Evolutionary conservation across 2,797 vertebrate species (phyloP).

Genomic region (Mormyrops boulengeri): DNA sequence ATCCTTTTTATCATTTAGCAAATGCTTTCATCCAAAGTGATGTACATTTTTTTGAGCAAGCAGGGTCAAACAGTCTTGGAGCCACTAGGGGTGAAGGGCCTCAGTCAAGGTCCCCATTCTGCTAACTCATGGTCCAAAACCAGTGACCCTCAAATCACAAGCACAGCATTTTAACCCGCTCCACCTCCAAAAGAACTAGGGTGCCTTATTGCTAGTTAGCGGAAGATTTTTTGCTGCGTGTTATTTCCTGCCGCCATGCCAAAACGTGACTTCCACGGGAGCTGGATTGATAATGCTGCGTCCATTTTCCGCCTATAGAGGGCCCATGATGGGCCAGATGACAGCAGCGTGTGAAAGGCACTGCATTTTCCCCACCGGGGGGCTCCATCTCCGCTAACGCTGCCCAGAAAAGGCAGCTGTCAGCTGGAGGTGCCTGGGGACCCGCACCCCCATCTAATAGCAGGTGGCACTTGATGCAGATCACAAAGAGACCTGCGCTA

Average conservation of each 20-base stretch:
- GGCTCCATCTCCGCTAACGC: not conserved
- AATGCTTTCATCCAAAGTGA: not conserved
- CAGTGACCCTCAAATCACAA: not conserved
- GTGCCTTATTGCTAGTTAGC: not conserved
- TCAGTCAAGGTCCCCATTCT: not conserved
- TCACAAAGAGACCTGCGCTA: slow-evolving; percentile 52
- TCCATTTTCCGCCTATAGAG: not conserved
- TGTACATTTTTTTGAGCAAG: not conserved
- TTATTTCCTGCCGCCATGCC: not conserved
- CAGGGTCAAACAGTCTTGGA: not conserved
- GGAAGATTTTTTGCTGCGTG: not conserved
- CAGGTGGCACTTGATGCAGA: slow-evolving; percentile 31
- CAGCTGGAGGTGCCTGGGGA: slow-evolving; percentile 60
- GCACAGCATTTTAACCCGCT: not conserved
- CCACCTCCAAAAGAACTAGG: not conserved
- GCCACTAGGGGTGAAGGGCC: not conserved
- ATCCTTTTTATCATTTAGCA: not conserved
- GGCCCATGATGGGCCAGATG: slow-evolving; percentile 2
- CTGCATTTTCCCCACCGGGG: slow-evolving; percentile 35
- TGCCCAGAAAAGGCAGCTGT: slow-evolving; percentile 49
- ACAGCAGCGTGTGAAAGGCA: slow-evolving; percentile 37
- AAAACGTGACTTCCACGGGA: not conserved
- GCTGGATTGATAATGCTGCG: not conserved
- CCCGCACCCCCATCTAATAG: slow-evolving; percentile 16
- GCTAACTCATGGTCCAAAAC: not conserved